These are phyloP conservation scores for Pyrrhosoma nymphula DNA, from an alignment of 2,888 invertebrate genomes.

Conservation along the genomic window DNA sequence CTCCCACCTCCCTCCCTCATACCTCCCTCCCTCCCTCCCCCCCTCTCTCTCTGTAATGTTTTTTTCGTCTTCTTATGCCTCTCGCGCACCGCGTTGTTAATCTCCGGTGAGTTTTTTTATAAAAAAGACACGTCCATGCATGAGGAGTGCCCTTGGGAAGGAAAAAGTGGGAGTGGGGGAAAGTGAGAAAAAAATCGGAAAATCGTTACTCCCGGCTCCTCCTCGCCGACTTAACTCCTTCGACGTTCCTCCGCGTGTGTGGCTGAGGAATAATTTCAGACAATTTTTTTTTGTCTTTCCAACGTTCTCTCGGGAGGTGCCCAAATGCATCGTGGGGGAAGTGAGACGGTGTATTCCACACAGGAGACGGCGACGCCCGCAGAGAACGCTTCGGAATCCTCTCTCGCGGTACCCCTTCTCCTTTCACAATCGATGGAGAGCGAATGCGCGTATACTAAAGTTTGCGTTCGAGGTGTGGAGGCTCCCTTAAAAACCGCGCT, in stretches of 20 bases:
- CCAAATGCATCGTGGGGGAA: not conserved
- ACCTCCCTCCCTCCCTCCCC: not conserved
- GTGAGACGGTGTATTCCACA: not conserved
- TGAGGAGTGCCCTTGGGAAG: not conserved
- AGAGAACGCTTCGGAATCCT: not conserved
- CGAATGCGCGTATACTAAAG: not conserved
- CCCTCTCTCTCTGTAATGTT: not conserved
- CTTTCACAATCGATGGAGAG: not conserved
- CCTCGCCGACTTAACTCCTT: not conserved
- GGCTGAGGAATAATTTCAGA: not conserved
- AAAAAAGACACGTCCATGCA: conserved; percentile 44
- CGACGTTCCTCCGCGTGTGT: not conserved
- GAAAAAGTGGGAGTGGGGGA: not conserved
- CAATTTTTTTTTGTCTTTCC: not conserved
- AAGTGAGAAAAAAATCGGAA: not conserved
- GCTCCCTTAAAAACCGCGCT: not conserved
- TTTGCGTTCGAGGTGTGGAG: not conserved
- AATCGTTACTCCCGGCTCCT: conserved; percentile 43
- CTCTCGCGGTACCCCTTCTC: not conserved
- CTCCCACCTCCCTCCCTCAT: no score
- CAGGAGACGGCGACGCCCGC: not conserved
- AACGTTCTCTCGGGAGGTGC: not conserved
- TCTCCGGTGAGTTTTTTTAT: not conserved
- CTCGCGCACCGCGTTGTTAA: not conserved
- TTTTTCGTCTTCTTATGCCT: not conserved